Base-by-base conservation (phyloP, 2,888 invertebrate species). In the Brenthis daphne region DNA sequence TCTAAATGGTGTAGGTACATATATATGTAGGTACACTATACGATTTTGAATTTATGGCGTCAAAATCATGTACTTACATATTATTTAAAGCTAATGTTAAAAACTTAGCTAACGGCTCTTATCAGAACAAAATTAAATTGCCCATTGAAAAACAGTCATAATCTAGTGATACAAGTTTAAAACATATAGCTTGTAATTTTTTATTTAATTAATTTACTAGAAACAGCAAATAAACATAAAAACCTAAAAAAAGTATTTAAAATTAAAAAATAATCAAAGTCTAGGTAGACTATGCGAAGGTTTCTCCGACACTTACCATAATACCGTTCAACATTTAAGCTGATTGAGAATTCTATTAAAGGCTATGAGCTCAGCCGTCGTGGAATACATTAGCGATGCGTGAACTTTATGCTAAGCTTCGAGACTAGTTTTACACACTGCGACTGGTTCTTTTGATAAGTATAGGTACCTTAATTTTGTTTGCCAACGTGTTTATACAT, bases 321-420 rank as follows among this genome's bases (percentile, higher is more conserved):
- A 70, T 66, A 81, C 79, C 80, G 82, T 84, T 77, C 79, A 84
- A 82, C 84, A 82, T 84, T 83, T 83, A 80, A 82, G 82, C 82
- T 81, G 84, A 85, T 87, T 84, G 85, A 85, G 85, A 85, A 88
- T 87, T 89, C 88, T 92, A 91, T 87, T 90, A 88, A 77, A 87
- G 85, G 83, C 85, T 85, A 88, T 92, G 92, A 92, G 89, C 88
- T 92, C 90, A 92, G 81, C 80, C 78, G 79, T 86, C 90, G 90
- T 91, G 91, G 90, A 86, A 92, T 92, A 90, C 83, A 90, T 92
- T 91, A 90, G 82, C 80, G 77, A 83, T 81, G 86, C 85, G 84
- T 86, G 87, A 88, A 89, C 88, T 88, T 87, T 85, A 86, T 85
- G 84, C 83, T 80, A 86, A 90, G 86, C 86, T 89, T 81, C 78